These are phyloP conservation scores for Oenanthe melanoleuca DNA, from an alignment of 2,113 vertebrate species.

Conservation along the genomic window DNA sequence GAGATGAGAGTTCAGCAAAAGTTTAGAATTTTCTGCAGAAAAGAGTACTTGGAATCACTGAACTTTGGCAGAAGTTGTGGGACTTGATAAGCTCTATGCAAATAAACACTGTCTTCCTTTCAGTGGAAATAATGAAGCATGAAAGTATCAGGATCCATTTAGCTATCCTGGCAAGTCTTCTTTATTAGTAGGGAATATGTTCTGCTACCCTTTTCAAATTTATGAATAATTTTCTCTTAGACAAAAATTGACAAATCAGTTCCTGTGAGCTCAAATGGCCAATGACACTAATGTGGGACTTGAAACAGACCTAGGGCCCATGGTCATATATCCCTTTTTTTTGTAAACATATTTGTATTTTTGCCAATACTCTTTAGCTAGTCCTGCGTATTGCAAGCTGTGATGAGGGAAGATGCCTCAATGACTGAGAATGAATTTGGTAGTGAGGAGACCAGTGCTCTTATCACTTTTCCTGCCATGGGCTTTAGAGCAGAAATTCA, in stretches of 20 bases:
- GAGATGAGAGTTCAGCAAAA: neutral
- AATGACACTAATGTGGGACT: neutral
- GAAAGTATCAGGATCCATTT: neutral
- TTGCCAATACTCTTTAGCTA: neutral
- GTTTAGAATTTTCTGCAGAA: neutral
- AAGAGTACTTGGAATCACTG: neutral
- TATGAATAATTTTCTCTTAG: neutral
- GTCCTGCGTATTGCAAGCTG: neutral
- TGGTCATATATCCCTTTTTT: neutral
- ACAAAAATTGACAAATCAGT: neutral
- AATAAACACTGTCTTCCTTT: neutral
- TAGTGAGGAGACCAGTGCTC: neutral
- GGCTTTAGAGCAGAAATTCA: neutral
- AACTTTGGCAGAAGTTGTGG: neutral
- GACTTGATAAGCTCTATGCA: neutral
- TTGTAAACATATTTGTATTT: accelerated
- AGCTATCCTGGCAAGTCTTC: neutral
- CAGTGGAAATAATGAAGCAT: neutral
- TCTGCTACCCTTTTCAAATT: neutral
- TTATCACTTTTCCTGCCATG: neutral
- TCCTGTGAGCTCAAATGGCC: neutral
- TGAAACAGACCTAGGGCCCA: neutral
- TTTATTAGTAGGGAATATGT: neutral
- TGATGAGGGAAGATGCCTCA: neutral
- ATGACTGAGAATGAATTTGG: neutral